These are phyloP conservation scores for Altica lythri DNA, from an alignment of 2,888 invertebrate species.

Conservation along the genomic window DNA sequence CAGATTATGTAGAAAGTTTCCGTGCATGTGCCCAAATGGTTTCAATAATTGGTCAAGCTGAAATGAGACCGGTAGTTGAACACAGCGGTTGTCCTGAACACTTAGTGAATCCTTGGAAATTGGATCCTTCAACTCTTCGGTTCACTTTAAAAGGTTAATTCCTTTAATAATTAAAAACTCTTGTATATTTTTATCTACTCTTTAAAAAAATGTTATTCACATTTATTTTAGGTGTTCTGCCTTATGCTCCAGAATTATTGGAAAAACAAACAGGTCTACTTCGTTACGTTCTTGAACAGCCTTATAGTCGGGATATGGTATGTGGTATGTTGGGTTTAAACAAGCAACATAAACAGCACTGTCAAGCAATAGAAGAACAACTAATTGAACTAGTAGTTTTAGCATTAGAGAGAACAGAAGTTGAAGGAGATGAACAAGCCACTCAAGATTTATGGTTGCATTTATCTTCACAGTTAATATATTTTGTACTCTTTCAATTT, in stretches of 20 bases:
- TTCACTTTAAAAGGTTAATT: constrained; percentile 69
- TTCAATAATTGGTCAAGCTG: constrained; percentile 85
- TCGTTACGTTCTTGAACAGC: constrained; percentile 90
- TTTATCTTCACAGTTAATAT: constrained; percentile 91
- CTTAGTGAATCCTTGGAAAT: constrained; percentile 89
- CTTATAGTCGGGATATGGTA: constrained; percentile 95
- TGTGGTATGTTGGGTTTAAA: constrained; percentile 92
- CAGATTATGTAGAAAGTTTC: constrained; percentile 91
- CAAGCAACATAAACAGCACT: constrained; percentile 75
- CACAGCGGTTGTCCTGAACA: constrained; percentile 90
- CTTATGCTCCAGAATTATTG: constrained; percentile 84
- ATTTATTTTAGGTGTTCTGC: constrained; percentile 65
- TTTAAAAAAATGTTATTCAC: not conserved
- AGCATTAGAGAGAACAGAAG: constrained; percentile 91
- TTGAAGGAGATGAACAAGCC: constrained; percentile 61
- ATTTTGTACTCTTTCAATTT: constrained; percentile 92
- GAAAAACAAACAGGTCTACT: constrained; percentile 88
- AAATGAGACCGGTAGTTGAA: constrained; percentile 93
- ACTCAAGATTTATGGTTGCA: constrained; percentile 91
- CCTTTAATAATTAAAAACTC: too few relatives aligned
- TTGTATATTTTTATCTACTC: not conserved
- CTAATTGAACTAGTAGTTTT: constrained; percentile 87
- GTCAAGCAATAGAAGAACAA: constrained; percentile 89
- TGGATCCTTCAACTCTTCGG: constrained; percentile 80
- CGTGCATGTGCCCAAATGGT: constrained; percentile 95